Evolutionary conservation across 2,113 vertebrate species (phyloP), one percentile per base, ranked within the genome.

Genomic region (Scopus umbretta): DNA sequence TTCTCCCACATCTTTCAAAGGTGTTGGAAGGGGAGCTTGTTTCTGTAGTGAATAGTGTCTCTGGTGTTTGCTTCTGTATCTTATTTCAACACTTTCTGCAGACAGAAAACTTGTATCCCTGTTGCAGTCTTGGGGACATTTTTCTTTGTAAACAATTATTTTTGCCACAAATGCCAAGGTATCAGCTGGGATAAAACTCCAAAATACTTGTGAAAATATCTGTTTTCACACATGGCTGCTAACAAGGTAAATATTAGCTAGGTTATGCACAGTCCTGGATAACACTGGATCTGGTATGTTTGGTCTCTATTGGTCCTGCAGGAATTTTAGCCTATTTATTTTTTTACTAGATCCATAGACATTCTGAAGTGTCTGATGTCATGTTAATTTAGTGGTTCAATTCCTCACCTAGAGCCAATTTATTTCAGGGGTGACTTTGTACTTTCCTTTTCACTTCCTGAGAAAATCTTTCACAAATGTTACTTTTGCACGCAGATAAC

Each of bases 151-250:
- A 96, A 92, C 91, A 90, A 66, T 0, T 45, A 80, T 88, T 95
- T 95, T 76, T 91, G 87, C 84, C 40, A 86, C 87, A 94, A 96
- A 95, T 78, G 75, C 71, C 86, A 92, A 88, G 59, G 71, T 84
- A 73, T 73, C 81, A 86, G 50, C 78, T 10, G 5, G 55, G 94
- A 91, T 92, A 84, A 88, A 74, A 88, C 88, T 88, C 84, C 55
- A 89, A 95, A 91, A 73, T 95, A 89, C 92, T 90, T 90, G 92
- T 97, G 92, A 95, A 97, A 94, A 76, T 86, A 91, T 17, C 78
- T 95, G 87, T 76, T 96, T 96, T 94, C 84, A 94, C 87, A 93
- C 58, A 71, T 26, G 63, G 75, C 90, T 94, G 62, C 74, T 88
- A 58, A 59, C 55, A 94, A 88, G 73, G 63, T 76, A 95, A 96